Conservation (phyloP, 2,797 vertebrate species). For the Artibeus jamaicensis region DNA sequence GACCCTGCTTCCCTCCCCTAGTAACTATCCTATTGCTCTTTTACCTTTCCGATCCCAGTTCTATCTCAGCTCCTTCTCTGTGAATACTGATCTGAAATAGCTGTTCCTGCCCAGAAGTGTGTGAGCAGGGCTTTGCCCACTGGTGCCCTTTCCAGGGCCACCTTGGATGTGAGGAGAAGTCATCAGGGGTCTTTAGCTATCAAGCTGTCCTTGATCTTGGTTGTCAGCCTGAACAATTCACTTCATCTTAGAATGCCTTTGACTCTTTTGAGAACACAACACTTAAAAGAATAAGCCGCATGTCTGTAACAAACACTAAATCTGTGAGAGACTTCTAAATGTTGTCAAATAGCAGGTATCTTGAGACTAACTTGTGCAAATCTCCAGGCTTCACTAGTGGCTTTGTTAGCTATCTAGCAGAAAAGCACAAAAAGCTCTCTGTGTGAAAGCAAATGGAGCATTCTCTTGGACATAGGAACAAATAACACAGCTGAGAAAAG, state of each 20-base stretch:
- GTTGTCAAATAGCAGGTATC: not conserved
- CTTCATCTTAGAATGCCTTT: constrained; percentile 47
- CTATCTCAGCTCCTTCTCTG: not conserved
- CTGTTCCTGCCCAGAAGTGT: not conserved
- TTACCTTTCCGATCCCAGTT: too few species aligned
- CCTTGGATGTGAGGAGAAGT: not conserved
- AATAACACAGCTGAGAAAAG: not conserved
- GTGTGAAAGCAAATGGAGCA: not conserved
- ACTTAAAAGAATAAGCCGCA: not conserved
- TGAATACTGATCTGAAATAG: not conserved
- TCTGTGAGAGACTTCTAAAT: not conserved
- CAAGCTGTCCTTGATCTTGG: not conserved
- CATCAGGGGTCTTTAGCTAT: not conserved
- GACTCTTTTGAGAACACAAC: not conserved
- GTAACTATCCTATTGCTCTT: rapidly evolving
- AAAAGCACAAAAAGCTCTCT: not conserved
- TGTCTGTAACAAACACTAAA: not conserved
- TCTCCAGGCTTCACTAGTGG: not conserved
- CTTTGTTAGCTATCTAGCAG: not conserved
- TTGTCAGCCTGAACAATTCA: not conserved
- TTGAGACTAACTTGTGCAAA: not conserved
- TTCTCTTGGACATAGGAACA: not conserved
- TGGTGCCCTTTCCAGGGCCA: not conserved
- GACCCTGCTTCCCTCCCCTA: not conserved
- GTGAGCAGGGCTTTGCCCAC: not conserved